Percentiles rank a stretch among this genome's conserved stretches.
phyloP scores from a whole-genome alignment of 2,797 vertebrate genomes.

The Malacoraja senta region DNA sequence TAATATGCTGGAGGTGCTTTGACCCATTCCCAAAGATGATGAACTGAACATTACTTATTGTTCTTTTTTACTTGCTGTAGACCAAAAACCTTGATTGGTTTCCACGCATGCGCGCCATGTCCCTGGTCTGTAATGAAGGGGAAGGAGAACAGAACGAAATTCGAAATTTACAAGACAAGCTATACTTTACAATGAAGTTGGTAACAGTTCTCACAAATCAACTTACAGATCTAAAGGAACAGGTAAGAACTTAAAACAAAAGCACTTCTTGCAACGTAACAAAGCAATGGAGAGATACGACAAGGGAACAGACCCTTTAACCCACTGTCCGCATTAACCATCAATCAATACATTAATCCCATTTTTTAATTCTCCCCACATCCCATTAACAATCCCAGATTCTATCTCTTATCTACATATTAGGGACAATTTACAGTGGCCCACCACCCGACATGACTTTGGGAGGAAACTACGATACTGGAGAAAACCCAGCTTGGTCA shows the following conservation, averaged over 20 bases:
- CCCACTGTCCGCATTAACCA: no score
- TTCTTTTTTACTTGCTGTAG: conserved; percentile 51
- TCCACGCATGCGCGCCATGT: conserved; percentile 96
- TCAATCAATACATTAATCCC: no score
- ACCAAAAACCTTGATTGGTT: conserved; percentile 91
- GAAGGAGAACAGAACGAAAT: conserved; percentile 97
- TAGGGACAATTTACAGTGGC: no score
- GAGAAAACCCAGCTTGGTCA: no score
- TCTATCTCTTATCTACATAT: no score
- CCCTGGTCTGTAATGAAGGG: conserved; percentile 83
- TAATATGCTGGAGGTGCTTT: neutral
- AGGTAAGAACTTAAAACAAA: conserved; percentile 60
- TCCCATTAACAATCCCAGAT: no score
- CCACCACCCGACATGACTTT: no score
- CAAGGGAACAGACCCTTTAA: no score
- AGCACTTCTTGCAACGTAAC: neutral
- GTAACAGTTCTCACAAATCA: conserved; percentile 78
- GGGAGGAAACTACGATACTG: no score
- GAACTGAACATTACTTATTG: neutral
- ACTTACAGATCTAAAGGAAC: conserved; percentile 86
- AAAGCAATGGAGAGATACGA: no score
- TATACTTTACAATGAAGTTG: conserved; percentile 81
- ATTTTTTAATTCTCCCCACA: no score
- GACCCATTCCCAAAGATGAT: neutral
- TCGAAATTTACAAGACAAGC: conserved; percentile 84